Evolutionary conservation across 2,888 invertebrate species (phyloP).

Genomic region (Eueremaeus valkanovi): DNA sequence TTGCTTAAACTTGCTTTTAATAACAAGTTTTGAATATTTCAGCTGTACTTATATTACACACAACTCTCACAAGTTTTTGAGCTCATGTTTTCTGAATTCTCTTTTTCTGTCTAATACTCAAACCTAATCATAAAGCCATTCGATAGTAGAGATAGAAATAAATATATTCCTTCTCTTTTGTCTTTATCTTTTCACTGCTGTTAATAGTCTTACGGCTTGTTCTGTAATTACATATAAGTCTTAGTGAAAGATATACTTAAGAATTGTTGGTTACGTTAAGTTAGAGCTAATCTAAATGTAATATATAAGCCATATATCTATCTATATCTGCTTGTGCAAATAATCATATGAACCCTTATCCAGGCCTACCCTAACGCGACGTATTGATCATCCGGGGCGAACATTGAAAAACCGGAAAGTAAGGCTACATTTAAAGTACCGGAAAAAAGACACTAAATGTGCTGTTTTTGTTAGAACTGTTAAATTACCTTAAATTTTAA

Average conservation of each 20-base stretch:
- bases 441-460: not conserved
- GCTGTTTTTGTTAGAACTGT: not conserved
- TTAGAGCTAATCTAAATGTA: not conserved
- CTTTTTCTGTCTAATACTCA: not conserved
- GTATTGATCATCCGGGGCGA: not conserved
- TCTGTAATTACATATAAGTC: not conserved
- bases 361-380: not conserved
- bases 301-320: no score
- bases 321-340: not conserved
- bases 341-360: not conserved
- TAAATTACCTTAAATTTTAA: not conserved
- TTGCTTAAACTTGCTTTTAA: conserved; percentile 23
- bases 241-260: not conserved
- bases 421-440: conserved; percentile 10
- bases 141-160: not conserved
- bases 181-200: no score
- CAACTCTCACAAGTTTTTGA: conserved; percentile 12
- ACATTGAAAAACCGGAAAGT: not conserved
- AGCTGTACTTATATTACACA: conserved; percentile 26
- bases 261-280: not conserved
- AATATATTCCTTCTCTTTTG: not conserved
- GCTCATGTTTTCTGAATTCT: conserved; percentile 2
- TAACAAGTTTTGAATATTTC: conserved; percentile 31
- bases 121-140: not conserved
- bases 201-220: not conserved